phyloP scores from a whole-genome alignment of 2,113 vertebrate species.

The Semnornis frantzii region DNA sequence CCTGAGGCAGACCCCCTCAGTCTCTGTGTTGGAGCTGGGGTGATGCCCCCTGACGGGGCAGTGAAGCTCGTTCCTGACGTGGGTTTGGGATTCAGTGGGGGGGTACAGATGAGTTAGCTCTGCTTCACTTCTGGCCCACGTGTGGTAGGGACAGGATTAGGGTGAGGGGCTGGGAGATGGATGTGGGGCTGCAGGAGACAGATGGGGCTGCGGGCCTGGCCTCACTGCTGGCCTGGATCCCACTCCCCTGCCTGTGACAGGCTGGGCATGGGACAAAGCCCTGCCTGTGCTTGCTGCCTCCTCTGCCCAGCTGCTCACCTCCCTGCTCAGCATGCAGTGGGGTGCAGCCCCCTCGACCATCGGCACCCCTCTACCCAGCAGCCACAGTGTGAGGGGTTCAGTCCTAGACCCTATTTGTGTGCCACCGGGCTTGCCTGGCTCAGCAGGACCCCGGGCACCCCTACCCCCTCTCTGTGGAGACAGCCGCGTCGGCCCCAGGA shows the following conservation, averaged over 20 bases:
- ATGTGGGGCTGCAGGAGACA: slow-evolving; percentile 1
- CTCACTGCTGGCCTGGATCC: not conserved
- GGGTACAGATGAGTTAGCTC: not conserved
- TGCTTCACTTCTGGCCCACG: not conserved
- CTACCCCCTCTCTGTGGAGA: not conserved
- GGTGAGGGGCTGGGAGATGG: not conserved
- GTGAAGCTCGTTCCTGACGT: accelerated
- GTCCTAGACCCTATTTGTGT: accelerated
- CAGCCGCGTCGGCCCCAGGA: accelerated
- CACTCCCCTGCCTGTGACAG: accelerated
- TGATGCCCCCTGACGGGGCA: accelerated
- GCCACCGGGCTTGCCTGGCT: accelerated
- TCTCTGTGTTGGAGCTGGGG: accelerated
- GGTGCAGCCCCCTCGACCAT: not conserved
- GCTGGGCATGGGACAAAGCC: not conserved
- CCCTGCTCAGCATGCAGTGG: not conserved
- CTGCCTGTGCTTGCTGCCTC: not conserved
- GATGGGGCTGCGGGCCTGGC: not conserved
- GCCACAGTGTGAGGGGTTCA: accelerated
- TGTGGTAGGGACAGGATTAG: not conserved
- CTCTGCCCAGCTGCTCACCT: not conserved
- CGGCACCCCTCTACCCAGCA: not conserved
- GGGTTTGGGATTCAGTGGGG: not conserved
- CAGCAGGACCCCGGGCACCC: not conserved
- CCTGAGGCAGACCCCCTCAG: not conserved